Conservation (phyloP, 2,797 vertebrate species). For the Tenualosa ilisha region DNA sequence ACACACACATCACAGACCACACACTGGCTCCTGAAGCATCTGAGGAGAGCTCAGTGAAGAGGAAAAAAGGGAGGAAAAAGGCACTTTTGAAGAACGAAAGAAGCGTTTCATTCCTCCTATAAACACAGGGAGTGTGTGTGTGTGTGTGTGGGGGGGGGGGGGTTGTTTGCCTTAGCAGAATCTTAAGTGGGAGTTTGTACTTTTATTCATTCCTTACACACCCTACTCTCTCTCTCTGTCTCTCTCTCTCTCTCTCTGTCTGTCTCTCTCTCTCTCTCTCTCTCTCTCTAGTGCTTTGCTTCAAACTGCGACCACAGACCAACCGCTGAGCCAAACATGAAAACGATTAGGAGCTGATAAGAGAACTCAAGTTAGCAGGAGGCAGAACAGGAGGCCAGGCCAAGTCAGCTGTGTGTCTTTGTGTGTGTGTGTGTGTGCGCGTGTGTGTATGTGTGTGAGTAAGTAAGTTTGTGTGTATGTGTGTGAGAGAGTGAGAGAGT, state of each 20-base stretch:
- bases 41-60: not conserved
- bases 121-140: not conserved
- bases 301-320: constrained; percentile 37
- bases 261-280: not conserved
- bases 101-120: not conserved
- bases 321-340: constrained; percentile 30
- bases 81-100: not conserved
- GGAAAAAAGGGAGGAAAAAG: not conserved
- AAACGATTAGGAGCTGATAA: constrained; percentile 29
- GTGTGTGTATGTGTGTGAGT: not conserved
- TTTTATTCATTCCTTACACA: not conserved
- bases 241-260: not conserved
- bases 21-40: constrained; percentile 3
- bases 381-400: not conserved
- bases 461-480: not conserved
- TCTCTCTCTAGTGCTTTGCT: not conserved
- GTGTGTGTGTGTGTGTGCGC: constrained; percentile 24
- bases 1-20: constrained; percentile 8
- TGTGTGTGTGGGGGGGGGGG: not conserved
- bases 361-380: constrained; percentile 7
- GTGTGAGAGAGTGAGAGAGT: not conserved
- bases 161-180: constrained; percentile 32
- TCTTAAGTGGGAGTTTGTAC: constrained; percentile 29
- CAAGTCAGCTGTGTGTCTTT: not conserved
- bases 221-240: too few relatives aligned